Conservation (phyloP, 2,113 vertebrate genomes). For the Ciconia maguari region DNA sequence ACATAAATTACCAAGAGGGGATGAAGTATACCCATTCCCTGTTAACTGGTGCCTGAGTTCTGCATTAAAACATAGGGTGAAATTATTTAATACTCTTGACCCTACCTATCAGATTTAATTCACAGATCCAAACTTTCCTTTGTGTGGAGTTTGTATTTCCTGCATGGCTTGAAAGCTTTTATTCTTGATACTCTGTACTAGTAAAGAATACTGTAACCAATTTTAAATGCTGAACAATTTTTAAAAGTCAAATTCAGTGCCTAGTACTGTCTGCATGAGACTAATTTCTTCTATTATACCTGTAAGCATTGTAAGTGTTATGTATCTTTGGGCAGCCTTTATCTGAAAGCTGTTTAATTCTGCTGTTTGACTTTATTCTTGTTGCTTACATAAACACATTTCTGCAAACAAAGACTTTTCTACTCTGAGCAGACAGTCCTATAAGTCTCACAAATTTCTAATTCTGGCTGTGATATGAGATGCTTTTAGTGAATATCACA, state of each 20-base stretch:
- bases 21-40: background rate
- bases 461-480: background rate
- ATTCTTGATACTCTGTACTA: background rate
- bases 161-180: background rate
- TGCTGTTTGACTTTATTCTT: background rate
- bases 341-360: background rate
- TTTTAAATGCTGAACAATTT: background rate
- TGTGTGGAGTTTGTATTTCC: background rate
- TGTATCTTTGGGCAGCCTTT: background rate
- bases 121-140: background rate
- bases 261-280: background rate
- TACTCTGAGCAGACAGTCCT: background rate
- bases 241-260: background rate
- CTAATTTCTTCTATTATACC: background rate
- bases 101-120: background rate
- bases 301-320: background rate
- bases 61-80: background rate
- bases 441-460: background rate
- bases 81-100: background rate
- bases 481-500: background rate
- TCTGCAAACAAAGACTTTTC: background rate
- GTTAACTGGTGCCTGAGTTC: background rate
- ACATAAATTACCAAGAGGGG: background rate
- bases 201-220: background rate
- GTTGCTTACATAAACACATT: background rate